A percentile compares a stretch with the other conserved stretches of the same genome.
These are phyloP conservation scores for Euphydryas editha DNA, from an alignment of 2,888 invertebrate genomes.

Conservation along the genomic window DNA sequence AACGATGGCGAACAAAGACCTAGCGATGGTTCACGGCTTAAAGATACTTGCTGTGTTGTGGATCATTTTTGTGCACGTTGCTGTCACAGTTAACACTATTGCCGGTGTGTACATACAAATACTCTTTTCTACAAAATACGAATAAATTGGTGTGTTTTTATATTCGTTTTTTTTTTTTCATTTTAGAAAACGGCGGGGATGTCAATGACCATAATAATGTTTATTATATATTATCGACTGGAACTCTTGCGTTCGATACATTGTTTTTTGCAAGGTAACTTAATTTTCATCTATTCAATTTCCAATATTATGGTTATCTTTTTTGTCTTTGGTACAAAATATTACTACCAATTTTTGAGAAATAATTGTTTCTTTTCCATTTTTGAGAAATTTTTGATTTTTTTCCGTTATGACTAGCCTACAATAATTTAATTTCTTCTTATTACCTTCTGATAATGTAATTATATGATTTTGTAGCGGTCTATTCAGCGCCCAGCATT, in stretches of 20 bases:
- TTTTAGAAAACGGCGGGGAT: slow-evolving; percentile 77
- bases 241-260: slow-evolving; percentile 84
- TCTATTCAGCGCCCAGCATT: slow-evolving; percentile 84
- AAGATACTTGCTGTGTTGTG: slow-evolving; percentile 86
- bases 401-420: not conserved
- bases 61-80: slow-evolving; percentile 85
- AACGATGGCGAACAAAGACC: slow-evolving; percentile 76
- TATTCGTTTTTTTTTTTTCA: slow-evolving; percentile 17
- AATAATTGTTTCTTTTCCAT: too few species aligned
- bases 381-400: too few species aligned
- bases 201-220: slow-evolving; percentile 68
- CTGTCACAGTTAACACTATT: slow-evolving; percentile 86
- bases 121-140: not conserved
- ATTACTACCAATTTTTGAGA: too few species aligned
- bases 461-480: slow-evolving; percentile 73
- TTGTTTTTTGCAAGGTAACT: slow-evolving; percentile 85
- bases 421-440: too few species aligned
- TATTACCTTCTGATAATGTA: too few species aligned
- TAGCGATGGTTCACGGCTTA: slow-evolving; percentile 84
- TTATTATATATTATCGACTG: slow-evolving; percentile 80
- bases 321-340: not conserved
- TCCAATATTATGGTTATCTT: not conserved
- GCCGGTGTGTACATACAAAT: slow-evolving; percentile 68
- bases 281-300: not conserved
- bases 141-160: not conserved